These are phyloP conservation scores for Syngnathus scovelli DNA, from an alignment of 2,113 vertebrate species.

Conservation along the genomic window DNA sequence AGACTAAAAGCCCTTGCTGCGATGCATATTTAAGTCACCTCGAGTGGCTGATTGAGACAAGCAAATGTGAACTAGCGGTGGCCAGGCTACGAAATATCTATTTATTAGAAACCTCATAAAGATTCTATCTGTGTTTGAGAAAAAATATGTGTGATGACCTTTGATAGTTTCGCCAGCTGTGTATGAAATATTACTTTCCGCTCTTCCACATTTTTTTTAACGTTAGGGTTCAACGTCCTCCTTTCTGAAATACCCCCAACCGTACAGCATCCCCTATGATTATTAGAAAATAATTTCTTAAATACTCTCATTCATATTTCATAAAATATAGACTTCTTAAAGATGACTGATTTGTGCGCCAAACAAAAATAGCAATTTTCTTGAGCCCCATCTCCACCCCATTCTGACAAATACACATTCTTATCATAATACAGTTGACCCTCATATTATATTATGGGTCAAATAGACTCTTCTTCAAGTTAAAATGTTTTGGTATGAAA, in stretches of 20 bases:
- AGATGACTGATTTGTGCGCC: slow-evolving; percentile 8
- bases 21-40: slow-evolving; percentile 69
- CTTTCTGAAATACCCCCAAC: not conserved
- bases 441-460: not conserved
- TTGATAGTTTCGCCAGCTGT: not conserved
- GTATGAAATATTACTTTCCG: slow-evolving; percentile 14
- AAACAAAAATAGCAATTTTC: not conserved
- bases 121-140: slow-evolving; percentile 1
- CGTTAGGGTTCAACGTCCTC: slow-evolving; percentile 6
- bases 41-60: slow-evolving; percentile 31
- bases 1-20: slow-evolving; percentile 72
- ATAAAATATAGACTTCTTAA: slow-evolving; percentile 49
- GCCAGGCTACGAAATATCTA: slow-evolving; percentile 10
- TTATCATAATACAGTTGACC: not conserved
- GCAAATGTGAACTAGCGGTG: slow-evolving; percentile 22
- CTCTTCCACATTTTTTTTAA: not conserved
- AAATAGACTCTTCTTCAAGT: not conserved
- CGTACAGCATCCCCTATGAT: slow-evolving; percentile 1
- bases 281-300: slow-evolving; percentile 64
- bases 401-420: not conserved
- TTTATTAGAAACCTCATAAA: slow-evolving; percentile 9
- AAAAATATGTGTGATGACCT: not conserved
- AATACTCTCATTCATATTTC: slow-evolving; percentile 47
- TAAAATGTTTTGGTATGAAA: not conserved
- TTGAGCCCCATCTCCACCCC: not conserved